A percentile compares a stretch with the other conserved stretches of the same genome.
These are phyloP conservation scores for Diceros bicornis DNA, from an alignment of 2,797 vertebrate genomes.

Conservation along the genomic window DNA sequence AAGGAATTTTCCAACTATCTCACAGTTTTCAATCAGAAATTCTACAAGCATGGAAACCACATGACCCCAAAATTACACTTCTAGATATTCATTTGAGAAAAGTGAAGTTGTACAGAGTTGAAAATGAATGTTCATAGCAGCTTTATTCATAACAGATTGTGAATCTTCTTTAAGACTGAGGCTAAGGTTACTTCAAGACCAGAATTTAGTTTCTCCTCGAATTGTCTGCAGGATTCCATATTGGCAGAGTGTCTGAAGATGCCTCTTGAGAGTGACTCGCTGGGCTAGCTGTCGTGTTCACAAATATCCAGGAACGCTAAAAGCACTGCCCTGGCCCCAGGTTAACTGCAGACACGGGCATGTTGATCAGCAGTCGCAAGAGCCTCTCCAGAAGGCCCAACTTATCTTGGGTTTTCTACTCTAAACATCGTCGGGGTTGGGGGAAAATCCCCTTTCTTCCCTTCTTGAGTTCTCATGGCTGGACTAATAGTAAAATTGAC, in stretches of 20 bases:
- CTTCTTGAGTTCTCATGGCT: too few species aligned
- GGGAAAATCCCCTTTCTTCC: too few species aligned
- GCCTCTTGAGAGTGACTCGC: not conserved
- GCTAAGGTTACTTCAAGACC: conserved; percentile 26
- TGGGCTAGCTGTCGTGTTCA: not conserved
- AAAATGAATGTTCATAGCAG: not conserved
- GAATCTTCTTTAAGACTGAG: not conserved
- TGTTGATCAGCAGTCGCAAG: not conserved
- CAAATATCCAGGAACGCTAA: not conserved
- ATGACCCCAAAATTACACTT: not conserved
- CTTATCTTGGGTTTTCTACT: not conserved
- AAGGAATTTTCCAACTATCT: conserved; percentile 91
- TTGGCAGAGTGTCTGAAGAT: not conserved
- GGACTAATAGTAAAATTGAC: too few species aligned
- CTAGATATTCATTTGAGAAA: not conserved
- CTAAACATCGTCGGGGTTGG: not conserved
- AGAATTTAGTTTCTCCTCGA: conserved; percentile 30
- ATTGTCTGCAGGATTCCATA: not conserved
- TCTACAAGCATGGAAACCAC: conserved; percentile 92
- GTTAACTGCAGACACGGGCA: not conserved
- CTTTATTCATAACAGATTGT: conserved; percentile 30
- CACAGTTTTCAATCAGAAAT: conserved; percentile 94
- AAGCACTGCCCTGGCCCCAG: not conserved
- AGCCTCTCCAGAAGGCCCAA: not conserved
- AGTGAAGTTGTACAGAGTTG: not conserved